These are phyloP conservation scores for Morpho achilles DNA, from an alignment of 2,888 invertebrate genomes.

Conservation along the genomic window DNA sequence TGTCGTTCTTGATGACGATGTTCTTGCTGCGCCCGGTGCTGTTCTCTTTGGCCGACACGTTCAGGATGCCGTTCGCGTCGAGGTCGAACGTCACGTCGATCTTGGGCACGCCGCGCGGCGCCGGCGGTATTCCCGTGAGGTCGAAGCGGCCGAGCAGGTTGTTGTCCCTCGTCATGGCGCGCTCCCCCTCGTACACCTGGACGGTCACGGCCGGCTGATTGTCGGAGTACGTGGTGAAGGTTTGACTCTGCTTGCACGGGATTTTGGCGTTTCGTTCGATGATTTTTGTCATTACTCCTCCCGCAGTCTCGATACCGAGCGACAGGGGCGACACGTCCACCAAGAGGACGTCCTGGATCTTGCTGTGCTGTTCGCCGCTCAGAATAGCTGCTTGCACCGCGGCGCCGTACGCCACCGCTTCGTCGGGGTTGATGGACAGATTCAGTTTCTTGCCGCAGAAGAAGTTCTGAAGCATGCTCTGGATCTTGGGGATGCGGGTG, in stretches of 20 bases:
- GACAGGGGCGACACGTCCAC: slow-evolving; percentile 83
- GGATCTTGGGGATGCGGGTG: slow-evolving; percentile 70
- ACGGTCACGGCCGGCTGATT: slow-evolving; percentile 88
- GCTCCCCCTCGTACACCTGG: slow-evolving; percentile 87
- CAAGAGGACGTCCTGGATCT: slow-evolving; percentile 83
- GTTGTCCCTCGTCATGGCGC: slow-evolving; percentile 89
- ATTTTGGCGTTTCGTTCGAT: slow-evolving; percentile 85
- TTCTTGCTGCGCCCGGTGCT: slow-evolving; percentile 83
- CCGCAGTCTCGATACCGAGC: slow-evolving; percentile 86
- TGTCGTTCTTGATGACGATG: slow-evolving; percentile 64
- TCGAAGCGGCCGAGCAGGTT: slow-evolving; percentile 83
- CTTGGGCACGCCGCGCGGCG: slow-evolving; percentile 83
- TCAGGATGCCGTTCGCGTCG: slow-evolving; percentile 88
- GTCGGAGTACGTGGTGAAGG: slow-evolving; percentile 89
- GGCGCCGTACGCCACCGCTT: slow-evolving; percentile 84
- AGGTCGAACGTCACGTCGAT: slow-evolving; percentile 59
- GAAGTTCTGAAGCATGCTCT: neutral
- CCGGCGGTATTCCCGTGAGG: slow-evolving; percentile 81
- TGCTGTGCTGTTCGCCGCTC: slow-evolving; percentile 85
- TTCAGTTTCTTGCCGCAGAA: no score
- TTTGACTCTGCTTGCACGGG: slow-evolving; percentile 85
- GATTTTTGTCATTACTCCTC: slow-evolving; percentile 89
- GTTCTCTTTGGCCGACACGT: slow-evolving; percentile 88
- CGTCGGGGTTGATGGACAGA: neutral
- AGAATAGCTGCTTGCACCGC: slow-evolving; percentile 87